Evolutionary conservation across 1,140 invertebrate genomes (phyloP), one percentile per base, ranked within the genome.

Genomic region (Caenorhabditis brenneri): DNA sequence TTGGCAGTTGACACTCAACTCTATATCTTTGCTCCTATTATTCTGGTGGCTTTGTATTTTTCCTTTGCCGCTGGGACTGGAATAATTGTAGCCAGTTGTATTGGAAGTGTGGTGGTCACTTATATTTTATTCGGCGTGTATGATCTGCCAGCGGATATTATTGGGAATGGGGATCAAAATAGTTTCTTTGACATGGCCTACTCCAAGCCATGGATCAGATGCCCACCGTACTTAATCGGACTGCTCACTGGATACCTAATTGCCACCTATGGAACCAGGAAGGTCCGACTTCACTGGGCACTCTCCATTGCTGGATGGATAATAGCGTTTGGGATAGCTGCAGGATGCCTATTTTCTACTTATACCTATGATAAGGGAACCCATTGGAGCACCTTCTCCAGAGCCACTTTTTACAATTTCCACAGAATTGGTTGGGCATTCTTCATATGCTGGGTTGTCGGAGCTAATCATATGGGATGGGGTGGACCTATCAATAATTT

Each of bases 401-500:
- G 83, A 60, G 78, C 85, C 27, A 74, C 78, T 33, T 86, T 87
- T 79, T 78, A 81, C 36, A 80, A 79, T 42, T 85, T 86, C 53
- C 36, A 42, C 74, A 78, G 85, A 19, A 16, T 86, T 19, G 85
- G 85, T 31, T 86, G 85, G 85, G 51, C 22, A 49, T 3, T 86
- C 15, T 80, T 69, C 9, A 36, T 86, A 29, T 80, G 79, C 15
- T 86, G 78, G 79, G 60, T 86, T 24, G 83, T 86, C 19, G 55
- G 31, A 12, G 85, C 85, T 5, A 69, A 78, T 36, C 69, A 80
- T 53, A 74, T 79, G 46, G 83, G 83, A 22, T 86, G 79, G 78
- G 85, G 55, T 55, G 84, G 85, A 27, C 85, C 85, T 22, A 85
- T 86, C 10, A 80, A 86, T 12, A 51, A 53, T 12, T 81, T 86